These are phyloP conservation scores for Coccyzus lansbergi DNA, from an alignment of 2,797 vertebrate species.

Conservation along the genomic window DNA sequence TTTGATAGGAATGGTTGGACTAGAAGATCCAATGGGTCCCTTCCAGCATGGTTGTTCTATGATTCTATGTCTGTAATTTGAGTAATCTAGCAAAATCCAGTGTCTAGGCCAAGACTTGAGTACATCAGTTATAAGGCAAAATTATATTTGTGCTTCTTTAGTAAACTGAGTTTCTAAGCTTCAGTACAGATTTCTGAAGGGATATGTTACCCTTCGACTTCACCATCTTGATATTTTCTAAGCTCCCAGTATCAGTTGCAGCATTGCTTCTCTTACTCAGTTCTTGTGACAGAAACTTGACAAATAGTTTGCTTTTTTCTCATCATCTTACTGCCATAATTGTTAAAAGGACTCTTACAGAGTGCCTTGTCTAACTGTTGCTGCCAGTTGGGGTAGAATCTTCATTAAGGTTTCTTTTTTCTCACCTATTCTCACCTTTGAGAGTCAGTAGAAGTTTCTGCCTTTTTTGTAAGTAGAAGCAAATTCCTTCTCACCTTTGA, in stretches of 20 bases:
- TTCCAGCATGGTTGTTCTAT: too few relatives aligned
- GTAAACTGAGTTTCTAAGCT: not conserved
- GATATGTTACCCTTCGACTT: not conserved
- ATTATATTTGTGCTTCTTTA: not conserved
- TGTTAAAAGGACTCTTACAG: not conserved
- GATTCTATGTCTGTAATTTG: not conserved
- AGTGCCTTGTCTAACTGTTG: not conserved
- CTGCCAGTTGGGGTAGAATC: not conserved
- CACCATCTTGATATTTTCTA: not conserved
- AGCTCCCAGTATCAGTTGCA: accelerated
- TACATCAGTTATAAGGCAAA: not conserved
- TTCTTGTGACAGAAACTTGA: not conserved
- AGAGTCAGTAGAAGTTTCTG: too few relatives aligned
- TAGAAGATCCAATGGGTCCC: too few relatives aligned
- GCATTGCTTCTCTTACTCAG: not conserved
- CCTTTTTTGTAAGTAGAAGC: too few relatives aligned
- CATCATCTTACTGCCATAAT: not conserved
- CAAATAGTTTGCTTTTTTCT: not conserved
- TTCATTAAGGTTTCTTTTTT: not conserved
- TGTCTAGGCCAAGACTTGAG: not conserved
- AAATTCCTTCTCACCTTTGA: not conserved
- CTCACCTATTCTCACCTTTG: not conserved
- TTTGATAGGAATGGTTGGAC: too few relatives aligned
- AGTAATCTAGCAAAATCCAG: not conserved
- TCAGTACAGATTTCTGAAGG: not conserved